A percentile compares a stretch with the other conserved stretches of the same genome.
These are phyloP conservation scores for Apogon talboti DNA, from an alignment of 2,797 vertebrate genomes.

Conservation along the genomic window DNA sequence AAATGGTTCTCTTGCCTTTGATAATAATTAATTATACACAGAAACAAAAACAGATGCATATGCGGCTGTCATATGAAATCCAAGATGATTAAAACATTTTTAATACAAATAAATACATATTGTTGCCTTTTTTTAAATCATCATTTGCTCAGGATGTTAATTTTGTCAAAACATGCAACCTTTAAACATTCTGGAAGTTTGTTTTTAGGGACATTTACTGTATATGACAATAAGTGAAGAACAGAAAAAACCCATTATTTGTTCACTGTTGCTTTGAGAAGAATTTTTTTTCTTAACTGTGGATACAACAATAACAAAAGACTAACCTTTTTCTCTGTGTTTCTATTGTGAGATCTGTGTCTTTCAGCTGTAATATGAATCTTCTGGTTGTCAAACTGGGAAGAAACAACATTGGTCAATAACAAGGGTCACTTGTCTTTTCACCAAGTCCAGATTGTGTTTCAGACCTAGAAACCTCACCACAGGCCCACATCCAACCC, in stretches of 20 bases:
- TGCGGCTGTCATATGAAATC: conserved; percentile 20
- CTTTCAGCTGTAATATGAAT: conserved; percentile 32
- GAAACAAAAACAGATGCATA: conserved; percentile 39
- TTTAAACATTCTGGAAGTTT: too few relatives aligned
- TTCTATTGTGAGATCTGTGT: conserved; percentile 3
- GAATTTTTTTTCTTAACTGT: too few relatives aligned
- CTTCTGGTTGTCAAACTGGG: conserved; percentile 23
- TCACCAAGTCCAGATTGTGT: background rate
- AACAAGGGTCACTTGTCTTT: conserved; percentile 31
- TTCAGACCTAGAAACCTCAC: conserved; percentile 25
- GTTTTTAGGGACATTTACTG: too few relatives aligned
- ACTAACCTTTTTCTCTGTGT: background rate
- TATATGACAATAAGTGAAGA: too few relatives aligned
- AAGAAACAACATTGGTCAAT: conserved; percentile 26
- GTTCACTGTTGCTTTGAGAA: too few relatives aligned
- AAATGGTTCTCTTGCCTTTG: conserved; percentile 49
- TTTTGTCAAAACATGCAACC: too few relatives aligned
- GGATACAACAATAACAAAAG: background rate
- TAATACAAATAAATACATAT: conserved; percentile 1
- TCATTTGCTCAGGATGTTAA: conserved; percentile 2
- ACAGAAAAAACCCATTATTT: too few relatives aligned
- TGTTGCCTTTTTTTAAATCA: conserved; percentile 1
- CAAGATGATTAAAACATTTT: conserved; percentile 17
- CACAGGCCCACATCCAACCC: conserved; percentile 5
- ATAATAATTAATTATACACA: conserved; percentile 60